phyloP scores from a whole-genome alignment of 1,140 invertebrate genomes.

The Diorhabda sublineata region DNA sequence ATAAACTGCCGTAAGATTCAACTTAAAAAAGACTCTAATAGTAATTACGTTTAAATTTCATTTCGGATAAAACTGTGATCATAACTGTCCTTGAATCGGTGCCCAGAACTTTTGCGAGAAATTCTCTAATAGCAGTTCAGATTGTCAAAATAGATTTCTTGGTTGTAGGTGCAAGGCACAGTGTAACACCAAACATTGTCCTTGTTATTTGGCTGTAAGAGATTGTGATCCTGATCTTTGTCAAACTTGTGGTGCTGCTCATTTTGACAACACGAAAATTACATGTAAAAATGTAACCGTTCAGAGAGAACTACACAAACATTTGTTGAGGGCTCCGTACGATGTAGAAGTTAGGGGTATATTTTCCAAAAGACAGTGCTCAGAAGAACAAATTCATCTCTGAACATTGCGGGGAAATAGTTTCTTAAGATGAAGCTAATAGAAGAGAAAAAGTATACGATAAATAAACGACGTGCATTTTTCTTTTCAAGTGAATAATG shows the following conservation, averaged over 20 bases:
- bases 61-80: conserved; percentile 84
- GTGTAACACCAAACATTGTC: conserved; percentile 98
- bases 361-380: conserved; percentile 87
- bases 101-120: conserved; percentile 98
- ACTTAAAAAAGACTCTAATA: conserved; percentile 84
- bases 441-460: too few relatives aligned
- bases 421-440: too few relatives aligned
- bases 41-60: conserved; percentile 83
- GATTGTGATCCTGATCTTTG: conserved; percentile 99
- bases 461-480: too few relatives aligned
- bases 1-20: conserved; percentile 91
- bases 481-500: conserved; percentile 98
- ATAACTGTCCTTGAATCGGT: conserved; percentile 84
- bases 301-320: conserved; percentile 85
- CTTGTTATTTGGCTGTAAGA: conserved; percentile 94
- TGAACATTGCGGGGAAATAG: too few relatives aligned
- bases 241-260: conserved; percentile 93
- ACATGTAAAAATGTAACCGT: conserved; percentile 96
- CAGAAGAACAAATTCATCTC: conserved; percentile 99
- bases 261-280: conserved; percentile 78
- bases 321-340: conserved; percentile 92
- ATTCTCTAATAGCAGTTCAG: conserved; percentile 92
- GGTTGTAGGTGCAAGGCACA: conserved; percentile 97
- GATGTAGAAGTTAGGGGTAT: conserved; percentile 99
- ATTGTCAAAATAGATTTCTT: conserved; percentile 97